Evolutionary conservation across 1,140 invertebrate genomes (phyloP), one percentile per base, ranked within the genome.

Genomic region (Aphis craccivora): DNA sequence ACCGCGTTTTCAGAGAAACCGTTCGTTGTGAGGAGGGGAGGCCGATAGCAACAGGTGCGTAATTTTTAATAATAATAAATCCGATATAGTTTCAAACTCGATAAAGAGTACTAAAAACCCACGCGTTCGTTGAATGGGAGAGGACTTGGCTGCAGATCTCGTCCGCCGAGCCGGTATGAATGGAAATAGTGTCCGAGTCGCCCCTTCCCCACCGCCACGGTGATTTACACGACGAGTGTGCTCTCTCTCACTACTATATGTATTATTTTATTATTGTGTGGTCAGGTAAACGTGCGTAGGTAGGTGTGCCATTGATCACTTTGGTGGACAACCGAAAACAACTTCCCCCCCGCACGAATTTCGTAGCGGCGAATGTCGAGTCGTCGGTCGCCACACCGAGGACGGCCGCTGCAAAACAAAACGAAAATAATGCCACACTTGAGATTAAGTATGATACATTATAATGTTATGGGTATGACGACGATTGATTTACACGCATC

Each of bases 231-330:
- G 37, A 8, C 83, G 83, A 22, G 40, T 86, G 83, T 86, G 83
- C 9, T 86, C 83, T 25, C 22, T 83, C 35, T 35, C 22, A 67
- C 60, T 81, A 37, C 7, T 51, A 37, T 83, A 40, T 20, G 23
- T 83, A 83, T 23, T 45, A 88, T 30, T 18, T n/a, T 88, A 22
- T 51, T 88, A 51, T 20, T 45, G 86, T 51, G 86, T 51, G 45
- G 43, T 48, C 45, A 35, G 43, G 86, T 88, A 45, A 45, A 45
- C 30, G 45, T 35, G 87, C 48, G 87, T 89, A 53, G 87, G 87
- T 53, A 89, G 87, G 48, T 89, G 48, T 89, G 87, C 87, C 87
- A 89, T 89, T 89, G 87, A 89, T 89, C 87, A 53, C 48, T 89
- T 89, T 11, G 30, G 40, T 35, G 45, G 87, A 53, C n/a, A 51